Percentiles rank a stretch among this genome's conserved stretches.
phyloP scores from a whole-genome alignment of 2,797 vertebrate species.

The Ibycter americanus region DNA sequence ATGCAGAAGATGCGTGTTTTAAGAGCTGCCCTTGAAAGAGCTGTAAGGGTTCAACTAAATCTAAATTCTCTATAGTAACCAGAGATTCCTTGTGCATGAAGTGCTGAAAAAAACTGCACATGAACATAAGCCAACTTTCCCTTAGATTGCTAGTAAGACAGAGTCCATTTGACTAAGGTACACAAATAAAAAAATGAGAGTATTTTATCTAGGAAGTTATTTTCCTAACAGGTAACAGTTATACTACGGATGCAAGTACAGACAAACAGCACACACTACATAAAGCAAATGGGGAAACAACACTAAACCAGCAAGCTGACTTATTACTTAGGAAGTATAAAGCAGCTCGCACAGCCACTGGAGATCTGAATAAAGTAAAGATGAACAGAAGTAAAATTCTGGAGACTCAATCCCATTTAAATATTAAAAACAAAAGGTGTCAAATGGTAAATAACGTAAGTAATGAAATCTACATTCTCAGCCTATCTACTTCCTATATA shows the following conservation, averaged over 20 bases:
- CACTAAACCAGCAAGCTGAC: not conserved
- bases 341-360: not conserved
- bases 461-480: not conserved
- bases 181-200: not conserved
- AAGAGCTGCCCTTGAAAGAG: not conserved
- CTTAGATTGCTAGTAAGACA: not conserved
- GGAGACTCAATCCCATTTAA: not conserved
- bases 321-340: not conserved
- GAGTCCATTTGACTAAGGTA: not conserved
- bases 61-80: not conserved
- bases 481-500: not conserved
- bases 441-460: not conserved
- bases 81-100: not conserved
- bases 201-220: not conserved
- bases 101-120: not conserved
- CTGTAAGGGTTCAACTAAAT: not conserved
- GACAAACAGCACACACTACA: not conserved
- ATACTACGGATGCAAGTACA: not conserved
- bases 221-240: not conserved
- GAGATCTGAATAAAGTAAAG: not conserved
- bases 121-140: not conserved
- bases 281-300: not conserved
- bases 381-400: not conserved
- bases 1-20: not conserved
- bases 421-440: not conserved